Base-by-base conservation (phyloP, 2,797 vertebrate species). In the Semaprochilodus insignis region DNA sequence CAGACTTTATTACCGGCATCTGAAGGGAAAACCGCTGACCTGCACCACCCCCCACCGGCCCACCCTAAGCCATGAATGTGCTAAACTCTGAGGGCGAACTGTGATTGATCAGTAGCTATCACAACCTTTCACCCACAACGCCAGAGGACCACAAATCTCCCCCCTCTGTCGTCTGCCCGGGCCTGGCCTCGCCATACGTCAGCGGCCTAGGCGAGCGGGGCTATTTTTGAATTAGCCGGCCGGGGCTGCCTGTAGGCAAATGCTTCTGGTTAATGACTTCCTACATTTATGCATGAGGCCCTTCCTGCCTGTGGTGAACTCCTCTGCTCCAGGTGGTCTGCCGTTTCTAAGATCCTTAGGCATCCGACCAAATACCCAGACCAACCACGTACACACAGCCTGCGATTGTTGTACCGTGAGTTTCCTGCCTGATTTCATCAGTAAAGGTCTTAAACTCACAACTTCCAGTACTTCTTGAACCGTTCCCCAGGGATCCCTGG, bases 261-360 rank as follows among this genome's bases (percentile, higher is more conserved):
- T 78, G 54, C 19, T 67, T 67, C 6, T 31, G 63, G 14, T 78
- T 69, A 78, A 67, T 78, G 66, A 67, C 40, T 4, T 31, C 0
- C 21, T 78, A 34, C 31, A 78, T 67, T 44, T 67, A 78, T 78
- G 63, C 63, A 78, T 55, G 76, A 62, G n/a, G 60, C 60, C 10
- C 1, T 27, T 25, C 23, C 60, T 25, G 60, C 60, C 23, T 25
- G 10, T 15, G 60, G 60, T 27, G 23, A 27, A 15, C 2, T 62
- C 60, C 25, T 27, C 25, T 0, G 25, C 60, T 25, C 60, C 60
- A 62, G 25, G 57, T 60, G 57, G 11, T 25, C 23, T 25, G 60
- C 11, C 3, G 23, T 15, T 62, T 27, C 23, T 62, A 11, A 62
- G 27, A 10, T 3, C 55, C 52, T 19, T 21, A 1, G 4, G 54